These are phyloP conservation scores for Cisticola juncidis DNA, from an alignment of 2,113 vertebrate species.

Conservation along the genomic window DNA sequence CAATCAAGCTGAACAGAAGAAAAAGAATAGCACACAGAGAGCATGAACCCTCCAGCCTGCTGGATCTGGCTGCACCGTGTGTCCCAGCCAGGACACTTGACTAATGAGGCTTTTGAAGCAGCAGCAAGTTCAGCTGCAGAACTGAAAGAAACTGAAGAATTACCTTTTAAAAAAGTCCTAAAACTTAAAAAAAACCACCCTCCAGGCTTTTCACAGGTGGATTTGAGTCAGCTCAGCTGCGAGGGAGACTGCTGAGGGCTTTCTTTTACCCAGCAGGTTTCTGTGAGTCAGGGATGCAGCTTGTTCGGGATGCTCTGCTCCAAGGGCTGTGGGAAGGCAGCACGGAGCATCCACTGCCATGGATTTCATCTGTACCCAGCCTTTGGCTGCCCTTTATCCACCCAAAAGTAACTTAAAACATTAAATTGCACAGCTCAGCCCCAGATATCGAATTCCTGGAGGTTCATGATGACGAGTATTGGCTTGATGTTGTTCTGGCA, in stretches of 20 bases:
- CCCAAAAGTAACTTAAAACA: neutral
- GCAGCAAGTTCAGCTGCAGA: conserved; percentile 1
- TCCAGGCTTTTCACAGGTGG: neutral
- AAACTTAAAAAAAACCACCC: neutral
- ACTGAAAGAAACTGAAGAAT: neutral
- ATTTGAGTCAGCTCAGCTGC: neutral
- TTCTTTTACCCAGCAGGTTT: neutral
- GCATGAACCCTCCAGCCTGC: neutral
- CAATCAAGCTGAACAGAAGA: conserved; percentile 7
- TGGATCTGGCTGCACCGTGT: neutral
- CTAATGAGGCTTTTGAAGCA: neutral
- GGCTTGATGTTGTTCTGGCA: neutral
- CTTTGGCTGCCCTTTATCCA: neutral
- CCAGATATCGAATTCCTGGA: neutral
- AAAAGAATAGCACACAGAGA: neutral
- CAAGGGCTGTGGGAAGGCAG: neutral
- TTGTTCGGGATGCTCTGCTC: neutral
- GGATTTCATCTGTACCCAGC: neutral
- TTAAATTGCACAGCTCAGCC: neutral
- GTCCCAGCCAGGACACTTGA: neutral
- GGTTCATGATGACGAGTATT: rapidly evolving
- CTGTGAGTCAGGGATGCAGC: neutral
- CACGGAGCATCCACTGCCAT: neutral
- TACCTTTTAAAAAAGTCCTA: neutral
- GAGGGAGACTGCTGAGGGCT: neutral